phyloP scores from a whole-genome alignment of 2,888 invertebrate genomes.

The Tetragonula carbonaria region DNA sequence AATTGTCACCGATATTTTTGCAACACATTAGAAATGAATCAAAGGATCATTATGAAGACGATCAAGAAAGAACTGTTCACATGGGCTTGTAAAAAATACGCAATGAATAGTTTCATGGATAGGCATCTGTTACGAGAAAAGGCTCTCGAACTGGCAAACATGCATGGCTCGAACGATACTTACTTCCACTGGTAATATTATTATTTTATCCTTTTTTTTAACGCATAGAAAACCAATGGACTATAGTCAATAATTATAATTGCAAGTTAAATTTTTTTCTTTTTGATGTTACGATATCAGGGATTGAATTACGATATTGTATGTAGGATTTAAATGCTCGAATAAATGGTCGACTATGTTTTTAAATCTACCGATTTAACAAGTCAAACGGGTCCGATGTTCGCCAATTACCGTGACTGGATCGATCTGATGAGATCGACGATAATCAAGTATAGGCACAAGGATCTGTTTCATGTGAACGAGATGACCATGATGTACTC shows the following conservation, averaged over 20 bases:
- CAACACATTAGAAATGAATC: not conserved
- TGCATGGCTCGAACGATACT: constrained; percentile 65
- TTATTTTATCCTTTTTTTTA: not conserved
- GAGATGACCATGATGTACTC: constrained; percentile 77
- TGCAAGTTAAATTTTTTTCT: not conserved
- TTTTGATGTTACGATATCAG: not conserved
- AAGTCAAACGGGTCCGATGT: constrained; percentile 67
- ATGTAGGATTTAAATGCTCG: constrained; percentile 73
- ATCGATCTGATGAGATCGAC: constrained; percentile 71
- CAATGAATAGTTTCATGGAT: constrained; percentile 71
- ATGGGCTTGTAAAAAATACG: constrained; percentile 76
- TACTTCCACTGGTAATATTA: not conserved
- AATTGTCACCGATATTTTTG: not conserved
- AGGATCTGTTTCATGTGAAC: constrained; percentile 75
- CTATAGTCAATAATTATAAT: not conserved
- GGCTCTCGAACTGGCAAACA: constrained; percentile 67
- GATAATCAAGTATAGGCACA: constrained; percentile 71
- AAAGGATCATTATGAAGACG: constrained; percentile 54
- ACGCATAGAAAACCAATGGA: not conserved
- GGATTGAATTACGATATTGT: no score
- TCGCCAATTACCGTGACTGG: constrained; percentile 75
- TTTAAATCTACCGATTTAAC: constrained; percentile 67
- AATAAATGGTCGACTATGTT: constrained; percentile 74
- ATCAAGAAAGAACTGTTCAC: constrained; percentile 70
- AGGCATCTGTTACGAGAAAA: constrained; percentile 67